phyloP scores from a whole-genome alignment of 2,113 vertebrate genomes.

The Setophaga kirtlandii region DNA sequence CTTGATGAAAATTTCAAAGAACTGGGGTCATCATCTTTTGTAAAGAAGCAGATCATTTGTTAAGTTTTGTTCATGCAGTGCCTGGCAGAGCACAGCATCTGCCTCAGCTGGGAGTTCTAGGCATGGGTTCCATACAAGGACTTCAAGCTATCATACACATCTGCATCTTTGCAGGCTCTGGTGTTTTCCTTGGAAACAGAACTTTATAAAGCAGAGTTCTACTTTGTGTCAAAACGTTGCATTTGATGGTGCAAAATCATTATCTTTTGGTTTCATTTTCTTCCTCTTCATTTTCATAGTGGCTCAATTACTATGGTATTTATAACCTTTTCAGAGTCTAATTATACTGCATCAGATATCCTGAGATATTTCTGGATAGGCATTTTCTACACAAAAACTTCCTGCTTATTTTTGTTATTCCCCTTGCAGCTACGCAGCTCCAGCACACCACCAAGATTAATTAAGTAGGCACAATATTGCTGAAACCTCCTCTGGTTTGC shows the following conservation, averaged over 20 bases:
- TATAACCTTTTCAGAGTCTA: not conserved
- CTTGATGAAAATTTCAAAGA: not conserved
- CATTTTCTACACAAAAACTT: slow-evolving; percentile 19
- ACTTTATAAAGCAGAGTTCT: not conserved
- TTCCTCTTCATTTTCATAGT: not conserved
- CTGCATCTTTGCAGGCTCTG: not conserved
- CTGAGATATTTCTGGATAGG: not conserved
- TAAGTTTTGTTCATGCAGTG: not conserved
- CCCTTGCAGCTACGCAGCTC: not conserved
- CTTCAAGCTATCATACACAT: not conserved
- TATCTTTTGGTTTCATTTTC: not conserved
- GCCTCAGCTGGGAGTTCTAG: not conserved
- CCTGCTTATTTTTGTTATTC: not conserved
- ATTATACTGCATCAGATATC: not conserved
- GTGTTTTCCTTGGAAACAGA: not conserved
- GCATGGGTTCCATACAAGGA: not conserved
- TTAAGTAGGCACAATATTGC: not conserved
- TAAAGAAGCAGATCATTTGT: not conserved
- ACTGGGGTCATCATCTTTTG: not conserved
- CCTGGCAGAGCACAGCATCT: not conserved
- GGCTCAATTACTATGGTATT: not conserved
- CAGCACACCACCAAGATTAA: slow-evolving; percentile 39
- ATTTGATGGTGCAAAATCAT: not conserved
- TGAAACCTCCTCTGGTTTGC: slow-evolving; percentile 13
- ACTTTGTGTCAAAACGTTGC: not conserved